These are phyloP conservation scores for Nasonia longicornis DNA, from an alignment of 1,140 invertebrate species.

Conservation along the genomic window DNA sequence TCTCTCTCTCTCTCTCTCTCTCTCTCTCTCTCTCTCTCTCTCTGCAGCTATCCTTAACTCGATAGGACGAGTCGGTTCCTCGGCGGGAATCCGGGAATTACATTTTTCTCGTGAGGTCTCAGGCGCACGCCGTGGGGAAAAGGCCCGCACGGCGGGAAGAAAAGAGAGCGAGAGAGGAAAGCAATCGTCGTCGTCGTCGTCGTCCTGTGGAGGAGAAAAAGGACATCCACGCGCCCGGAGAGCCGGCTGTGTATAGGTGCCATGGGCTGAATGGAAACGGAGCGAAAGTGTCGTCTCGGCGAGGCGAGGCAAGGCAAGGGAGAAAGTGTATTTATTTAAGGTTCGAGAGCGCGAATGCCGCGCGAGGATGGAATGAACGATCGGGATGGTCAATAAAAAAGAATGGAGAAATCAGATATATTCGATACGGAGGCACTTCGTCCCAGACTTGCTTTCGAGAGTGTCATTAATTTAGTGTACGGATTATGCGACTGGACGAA, in stretches of 20 bases:
- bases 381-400: background rate
- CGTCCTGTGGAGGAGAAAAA: slow-evolving; percentile 6
- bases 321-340: slow-evolving; percentile 22
- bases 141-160: background rate
- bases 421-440: background rate
- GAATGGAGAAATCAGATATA: background rate
- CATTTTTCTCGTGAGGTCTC: slow-evolving; percentile 21
- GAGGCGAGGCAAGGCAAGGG: background rate
- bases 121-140: background rate
- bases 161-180: background rate
- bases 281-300: background rate
- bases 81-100: slow-evolving; percentile 14
- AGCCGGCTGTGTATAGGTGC: background rate
- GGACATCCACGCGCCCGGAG: background rate
- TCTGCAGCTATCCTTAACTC: background rate
- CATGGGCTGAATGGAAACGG: background rate
- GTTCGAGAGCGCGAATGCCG: background rate
- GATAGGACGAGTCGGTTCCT: background rate
- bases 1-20: too few relatives aligned
- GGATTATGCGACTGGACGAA: too few relatives aligned
- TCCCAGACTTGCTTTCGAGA: background rate
- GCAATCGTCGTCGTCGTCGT: slow-evolving; percentile 13
- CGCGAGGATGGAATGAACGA: background rate
- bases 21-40: background rate
- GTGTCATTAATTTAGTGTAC: too few relatives aligned